Conservation (phyloP, 2,888 invertebrate species). For the Napeogenes inachia region DNA sequence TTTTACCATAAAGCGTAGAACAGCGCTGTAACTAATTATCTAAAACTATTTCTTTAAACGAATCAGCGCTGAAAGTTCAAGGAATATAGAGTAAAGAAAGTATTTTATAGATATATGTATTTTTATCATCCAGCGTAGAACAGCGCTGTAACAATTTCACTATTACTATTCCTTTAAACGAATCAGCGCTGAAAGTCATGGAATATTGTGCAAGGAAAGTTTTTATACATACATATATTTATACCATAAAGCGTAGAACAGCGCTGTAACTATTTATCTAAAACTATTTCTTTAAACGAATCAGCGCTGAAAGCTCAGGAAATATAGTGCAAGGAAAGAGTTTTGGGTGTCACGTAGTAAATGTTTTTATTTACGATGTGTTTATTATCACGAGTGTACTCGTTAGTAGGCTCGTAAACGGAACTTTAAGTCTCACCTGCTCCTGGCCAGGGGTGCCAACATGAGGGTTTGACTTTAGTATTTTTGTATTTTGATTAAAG, state of each 20-base stretch:
- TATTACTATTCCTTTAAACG: neutral
- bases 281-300: neutral
- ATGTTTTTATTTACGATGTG: constrained; percentile 51
- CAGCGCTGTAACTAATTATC: neutral
- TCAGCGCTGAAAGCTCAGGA: constrained; percentile 1
- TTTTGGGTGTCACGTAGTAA: constrained; percentile 39
- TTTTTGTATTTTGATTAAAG: too few relatives aligned
- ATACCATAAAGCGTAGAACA: neutral
- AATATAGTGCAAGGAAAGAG: constrained; percentile 11
- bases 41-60: neutral
- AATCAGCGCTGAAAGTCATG: constrained; percentile 2
- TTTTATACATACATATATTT: too few relatives aligned
- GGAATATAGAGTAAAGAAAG: neutral
- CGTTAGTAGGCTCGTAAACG: constrained; percentile 58
- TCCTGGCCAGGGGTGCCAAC: constrained; percentile 30
- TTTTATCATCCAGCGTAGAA: neutral
- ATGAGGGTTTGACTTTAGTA: constrained; percentile 21
- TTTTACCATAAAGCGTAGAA: neutral
- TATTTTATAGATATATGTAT: too few relatives aligned
- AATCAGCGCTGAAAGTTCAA: constrained; percentile 1
- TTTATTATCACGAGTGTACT: constrained; percentile 58
- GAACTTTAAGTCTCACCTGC: constrained; percentile 27
- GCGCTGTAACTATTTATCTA: neutral
- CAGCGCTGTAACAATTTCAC: neutral
- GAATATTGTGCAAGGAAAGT: neutral